Evolutionary conservation across 23 tunicate genomes (phyloP).

Genomic region (Styela clava): DNA sequence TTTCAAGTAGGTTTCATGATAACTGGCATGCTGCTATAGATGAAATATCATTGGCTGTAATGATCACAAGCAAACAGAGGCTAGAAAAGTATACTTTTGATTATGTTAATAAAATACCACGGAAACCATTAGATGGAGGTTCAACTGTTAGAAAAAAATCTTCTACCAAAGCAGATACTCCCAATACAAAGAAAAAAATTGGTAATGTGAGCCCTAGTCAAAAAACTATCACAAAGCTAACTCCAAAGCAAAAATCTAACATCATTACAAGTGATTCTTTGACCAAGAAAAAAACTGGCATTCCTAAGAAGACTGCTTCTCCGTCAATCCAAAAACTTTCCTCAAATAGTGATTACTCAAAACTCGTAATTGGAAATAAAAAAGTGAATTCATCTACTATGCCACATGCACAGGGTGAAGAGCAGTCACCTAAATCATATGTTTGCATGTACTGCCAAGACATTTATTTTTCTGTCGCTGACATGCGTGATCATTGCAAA

Average conservation of each 20-base stretch:
- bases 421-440: not conserved
- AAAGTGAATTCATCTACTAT: not conserved
- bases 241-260: not conserved
- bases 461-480: constrained; percentile 12
- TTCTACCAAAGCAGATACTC: not conserved
- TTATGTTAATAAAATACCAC: not conserved
- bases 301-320: not conserved
- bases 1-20: constrained; percentile 46
- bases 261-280: not conserved
- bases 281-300: not conserved
- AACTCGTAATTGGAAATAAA: too few relatives aligned
- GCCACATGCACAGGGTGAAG: not conserved
- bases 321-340: too few relatives aligned
- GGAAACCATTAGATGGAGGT: not conserved
- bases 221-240: not conserved
- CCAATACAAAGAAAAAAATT: not conserved
- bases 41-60: constrained; percentile 49
- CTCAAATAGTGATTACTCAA: too few relatives aligned
- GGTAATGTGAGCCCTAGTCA: not conserved
- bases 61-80: constrained; percentile 34
- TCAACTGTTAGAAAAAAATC: not conserved
- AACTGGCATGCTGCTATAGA: constrained; percentile 73
- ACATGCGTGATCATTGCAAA: constrained; percentile 7
- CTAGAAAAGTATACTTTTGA: constrained; percentile 27
- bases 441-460: constrained; percentile 16